Evolutionary conservation across 2,113 vertebrate genomes (phyloP), one percentile per base, ranked within the genome.

Genomic region (Engraulis encrasicolus): DNA sequence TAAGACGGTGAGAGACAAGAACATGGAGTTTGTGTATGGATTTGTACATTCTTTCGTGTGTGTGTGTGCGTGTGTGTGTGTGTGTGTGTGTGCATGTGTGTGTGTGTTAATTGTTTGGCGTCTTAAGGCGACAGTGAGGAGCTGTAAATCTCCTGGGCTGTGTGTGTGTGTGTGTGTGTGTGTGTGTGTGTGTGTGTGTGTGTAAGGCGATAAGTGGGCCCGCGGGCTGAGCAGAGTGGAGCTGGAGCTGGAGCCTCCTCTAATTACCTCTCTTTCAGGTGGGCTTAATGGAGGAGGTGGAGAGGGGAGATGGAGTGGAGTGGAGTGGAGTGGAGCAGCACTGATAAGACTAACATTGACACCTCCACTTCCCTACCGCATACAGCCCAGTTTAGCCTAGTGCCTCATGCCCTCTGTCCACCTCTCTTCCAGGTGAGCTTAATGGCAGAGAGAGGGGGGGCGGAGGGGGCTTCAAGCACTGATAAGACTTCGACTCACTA

Each of bases 161-260:
- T 66, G 58, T 66, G 40, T 50, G 48, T 27, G 79, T 49, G 81
- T 82, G 81, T 77, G 81, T 66, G 31, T 45, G 14, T 74, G 38
- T 71, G 81, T 19, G 80, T 82, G 52, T 61, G 15, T 48, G 61
- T 74, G 6, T 50, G 48, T 27, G 79, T 49, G 81, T 82, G 81
- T 77, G 58, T 66, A 66, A 66, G 58, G 58, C 58, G 58, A 66
- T 66, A 66, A 66, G 58, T 23, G 58, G 27, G 58, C 58, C 58
- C n/a, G 58, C 58, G 23, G 58, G 58, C 23, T 66, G 23, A 11
- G 58, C 4, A n/a, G n/a, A n/a, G n/a, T n/a, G n/a, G n/a, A n/a
- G n/a, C n/a, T n/a, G n/a, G 6, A 9, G 27, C 58, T 14, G 11
- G 58, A 66, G 58, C 31, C 58, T 31, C 11, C 58, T 66, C 58